Evolutionary conservation across 2,797 vertebrate genomes (phyloP).

Genomic region (Capromys pilorides): DNA sequence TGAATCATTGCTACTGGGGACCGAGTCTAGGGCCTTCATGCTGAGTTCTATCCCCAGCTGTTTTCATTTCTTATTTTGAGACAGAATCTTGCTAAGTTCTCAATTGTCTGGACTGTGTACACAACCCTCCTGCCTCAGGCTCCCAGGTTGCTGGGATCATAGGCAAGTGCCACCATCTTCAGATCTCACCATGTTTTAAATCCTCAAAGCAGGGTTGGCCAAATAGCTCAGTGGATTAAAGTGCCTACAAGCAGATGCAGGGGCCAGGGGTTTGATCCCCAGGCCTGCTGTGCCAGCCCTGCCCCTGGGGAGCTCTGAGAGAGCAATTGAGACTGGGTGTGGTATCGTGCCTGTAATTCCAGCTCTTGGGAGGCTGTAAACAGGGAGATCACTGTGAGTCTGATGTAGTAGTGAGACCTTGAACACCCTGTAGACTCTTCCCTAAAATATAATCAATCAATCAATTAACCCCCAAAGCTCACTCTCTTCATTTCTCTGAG

Average conservation of each 20-base stretch:
- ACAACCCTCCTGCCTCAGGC: neutral
- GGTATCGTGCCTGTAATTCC: too few species aligned
- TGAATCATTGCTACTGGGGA: neutral
- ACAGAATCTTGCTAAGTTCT: neutral
- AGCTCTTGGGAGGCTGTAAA: too few species aligned
- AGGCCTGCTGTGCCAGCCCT: too few species aligned
- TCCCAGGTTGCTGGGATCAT: neutral
- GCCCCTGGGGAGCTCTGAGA: too few species aligned
- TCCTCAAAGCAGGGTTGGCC: neutral
- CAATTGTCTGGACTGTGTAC: neutral
- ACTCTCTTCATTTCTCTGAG: neutral
- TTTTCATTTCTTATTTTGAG: neutral
- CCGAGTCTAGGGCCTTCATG: neutral
- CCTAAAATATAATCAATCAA: too few species aligned
- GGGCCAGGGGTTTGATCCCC: too few species aligned
- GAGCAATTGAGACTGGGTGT: too few species aligned
- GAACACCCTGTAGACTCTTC: too few species aligned
- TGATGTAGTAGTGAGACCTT: too few species aligned
- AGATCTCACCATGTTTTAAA: neutral
- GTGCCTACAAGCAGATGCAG: too few species aligned
- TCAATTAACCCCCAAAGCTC: neutral
- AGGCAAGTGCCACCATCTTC: neutral
- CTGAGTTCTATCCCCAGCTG: neutral
- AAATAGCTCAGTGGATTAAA: too few species aligned
- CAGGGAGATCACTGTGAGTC: too few species aligned